These are phyloP conservation scores for Trichosurus vulpecula DNA, from an alignment of 2,797 vertebrate genomes.

Conservation along the genomic window DNA sequence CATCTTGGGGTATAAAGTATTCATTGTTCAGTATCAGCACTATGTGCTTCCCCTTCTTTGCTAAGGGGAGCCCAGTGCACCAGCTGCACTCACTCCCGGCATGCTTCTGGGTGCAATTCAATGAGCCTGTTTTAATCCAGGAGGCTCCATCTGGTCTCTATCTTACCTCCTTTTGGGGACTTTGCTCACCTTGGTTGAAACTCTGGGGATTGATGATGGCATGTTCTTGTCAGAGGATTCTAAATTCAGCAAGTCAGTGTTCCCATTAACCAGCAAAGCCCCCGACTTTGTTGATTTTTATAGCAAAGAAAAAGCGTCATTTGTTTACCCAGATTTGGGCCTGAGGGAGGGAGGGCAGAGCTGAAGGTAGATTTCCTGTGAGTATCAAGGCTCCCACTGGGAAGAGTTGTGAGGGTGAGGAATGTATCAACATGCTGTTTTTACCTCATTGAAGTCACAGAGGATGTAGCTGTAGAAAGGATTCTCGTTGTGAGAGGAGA, in stretches of 20 bases:
- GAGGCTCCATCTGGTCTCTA: rapidly evolving
- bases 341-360: background rate
- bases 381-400: rapidly evolving
- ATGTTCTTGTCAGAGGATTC: background rate
- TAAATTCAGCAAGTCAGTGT: background rate
- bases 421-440: background rate
- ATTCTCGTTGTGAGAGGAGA: background rate
- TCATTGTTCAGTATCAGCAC: too few relatives aligned
- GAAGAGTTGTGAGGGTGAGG: rapidly evolving
- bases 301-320: background rate
- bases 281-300: background rate
- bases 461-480: background rate
- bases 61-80: rapidly evolving
- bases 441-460: background rate
- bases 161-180: background rate
- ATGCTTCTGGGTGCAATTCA: background rate
- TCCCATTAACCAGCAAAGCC: background rate
- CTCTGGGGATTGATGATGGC: background rate
- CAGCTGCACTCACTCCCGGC: background rate
- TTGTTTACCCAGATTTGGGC: background rate
- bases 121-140: background rate
- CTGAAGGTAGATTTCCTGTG: background rate
- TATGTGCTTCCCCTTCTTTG: rapidly evolving
- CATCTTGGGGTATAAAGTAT: rapidly evolving
- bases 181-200: background rate